Base-by-base conservation (phyloP, 2,797 vertebrate genomes). In the Characodon lateralis region DNA sequence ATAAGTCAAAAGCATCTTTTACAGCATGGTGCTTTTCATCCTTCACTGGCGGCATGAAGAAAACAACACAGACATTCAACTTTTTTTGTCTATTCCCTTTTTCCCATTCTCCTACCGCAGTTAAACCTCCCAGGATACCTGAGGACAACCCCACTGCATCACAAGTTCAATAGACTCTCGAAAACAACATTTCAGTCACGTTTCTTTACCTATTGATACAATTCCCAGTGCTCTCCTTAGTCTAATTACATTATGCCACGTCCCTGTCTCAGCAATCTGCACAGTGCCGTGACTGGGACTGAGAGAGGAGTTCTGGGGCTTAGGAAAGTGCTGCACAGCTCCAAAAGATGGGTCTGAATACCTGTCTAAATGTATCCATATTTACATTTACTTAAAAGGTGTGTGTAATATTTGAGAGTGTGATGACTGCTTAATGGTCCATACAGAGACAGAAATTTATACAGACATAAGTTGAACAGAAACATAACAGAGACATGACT, bases 161-260 rank as follows among this genome's bases (percentile, higher is more conserved):
- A 91, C 88, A 89, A 89, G 87, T 84, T 93, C 90, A 91, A 96
- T 94, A 94, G 94, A 93, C 94, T 91, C 93, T 91, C 56, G 59
- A 89, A 87, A 95, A 91, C 86, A 85, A 88, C 93, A 95, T 96
- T 94, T 94, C 92, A 93, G 87, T 90, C 83, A 85, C 85, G 87
- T 78, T 85, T 94, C 75, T 76, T 74, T 75, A 78, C 74, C 12
- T 22, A 93, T 91, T 93, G 94, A 96, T 96, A 94, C 91, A 96
- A 97, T 95, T 95, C 89, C 85, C 85, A 89, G 87, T 83, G 91
- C 78, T 92, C 96, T 96, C 92, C 95, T 96, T 95, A 96, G 95
- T 94, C 96, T 94, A 90, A 95, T 95, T 96, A 96, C 94, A 95
- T 95, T 95, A 90, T 93, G 95, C 88, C 95, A 94, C 94, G 92